Percentiles rank a stretch among this genome's conserved stretches.
Conservation (phyloP, 2,888 invertebrate genomes). For the Geophilus truncorum region DNA sequence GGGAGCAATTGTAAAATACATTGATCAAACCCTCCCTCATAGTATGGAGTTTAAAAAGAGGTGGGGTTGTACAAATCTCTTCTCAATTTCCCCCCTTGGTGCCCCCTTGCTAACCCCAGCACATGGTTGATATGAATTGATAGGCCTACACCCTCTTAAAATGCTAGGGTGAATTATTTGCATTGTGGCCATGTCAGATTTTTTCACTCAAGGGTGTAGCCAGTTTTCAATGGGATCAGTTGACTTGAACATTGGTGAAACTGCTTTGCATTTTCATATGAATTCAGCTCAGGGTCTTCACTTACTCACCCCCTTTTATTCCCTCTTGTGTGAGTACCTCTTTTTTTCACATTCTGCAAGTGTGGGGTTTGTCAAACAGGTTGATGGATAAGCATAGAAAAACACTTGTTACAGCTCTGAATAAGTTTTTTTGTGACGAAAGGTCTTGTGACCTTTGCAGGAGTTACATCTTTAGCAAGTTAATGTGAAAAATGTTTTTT, state of each 20-base stretch:
- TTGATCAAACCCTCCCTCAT: neutral
- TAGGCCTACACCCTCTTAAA: conserved; percentile 5
- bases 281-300: neutral
- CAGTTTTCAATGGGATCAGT: conserved; percentile 4
- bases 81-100: neutral
- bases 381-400: neutral
- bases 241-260: neutral
- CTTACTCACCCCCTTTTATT: neutral
- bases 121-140: conserved; percentile 30
- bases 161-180: conserved; percentile 6
- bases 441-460: too few relatives aligned
- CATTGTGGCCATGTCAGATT: conserved; percentile 29
- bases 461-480: too few relatives aligned
- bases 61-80: neutral
- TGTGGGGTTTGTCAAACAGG: neutral
- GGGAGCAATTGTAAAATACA: neutral
- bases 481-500: too few relatives aligned
- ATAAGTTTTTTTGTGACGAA: too few relatives aligned
- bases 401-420: too few relatives aligned
- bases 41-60: neutral
- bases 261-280: neutral
- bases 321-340: neutral
- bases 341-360: neutral
- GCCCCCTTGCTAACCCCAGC: conserved; percentile 27
- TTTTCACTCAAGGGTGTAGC: conserved; percentile 28